phyloP scores from a whole-genome alignment of 2,888 invertebrate genomes.

The Myopa tessellatipennis region DNA sequence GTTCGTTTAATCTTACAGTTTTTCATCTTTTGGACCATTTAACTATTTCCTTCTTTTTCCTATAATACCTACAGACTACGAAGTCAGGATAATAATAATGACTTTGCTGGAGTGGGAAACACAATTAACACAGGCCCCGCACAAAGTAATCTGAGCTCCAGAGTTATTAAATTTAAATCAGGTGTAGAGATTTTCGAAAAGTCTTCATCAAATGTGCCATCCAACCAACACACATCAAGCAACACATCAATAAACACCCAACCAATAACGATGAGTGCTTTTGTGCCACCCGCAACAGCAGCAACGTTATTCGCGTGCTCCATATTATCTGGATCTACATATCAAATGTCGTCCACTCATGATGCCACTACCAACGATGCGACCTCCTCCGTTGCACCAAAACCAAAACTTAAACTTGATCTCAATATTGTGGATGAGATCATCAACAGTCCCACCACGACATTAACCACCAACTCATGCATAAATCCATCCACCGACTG shows the following conservation, averaged over 20 bases:
- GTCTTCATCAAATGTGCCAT: constrained; percentile 34
- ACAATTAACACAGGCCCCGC: not conserved
- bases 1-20: constrained; percentile 50
- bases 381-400: constrained; percentile 5
- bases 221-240: constrained; percentile 2
- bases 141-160: constrained; percentile 21
- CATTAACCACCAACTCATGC: constrained; percentile 34
- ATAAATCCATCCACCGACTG: constrained; percentile 31
- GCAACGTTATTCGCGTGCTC: not conserved
- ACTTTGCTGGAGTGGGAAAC: constrained; percentile 17
- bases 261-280: not conserved
- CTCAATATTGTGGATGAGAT: constrained; percentile 44
- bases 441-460: constrained; percentile 29
- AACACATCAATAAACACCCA: not conserved
- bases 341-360: not conserved
- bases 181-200: constrained; percentile 31
- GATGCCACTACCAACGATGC: not conserved
- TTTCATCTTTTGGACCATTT: not conserved
- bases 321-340: not conserved
- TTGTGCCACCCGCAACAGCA: not conserved
- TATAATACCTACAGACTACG: constrained; percentile 52
- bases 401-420: constrained; percentile 42
- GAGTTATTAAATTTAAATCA: constrained; percentile 9
- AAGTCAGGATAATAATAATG: constrained; percentile 53
- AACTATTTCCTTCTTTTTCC: not conserved